Base-by-base conservation (phyloP, 2,113 vertebrate species). In the Chaetorhynchus papuensis region DNA sequence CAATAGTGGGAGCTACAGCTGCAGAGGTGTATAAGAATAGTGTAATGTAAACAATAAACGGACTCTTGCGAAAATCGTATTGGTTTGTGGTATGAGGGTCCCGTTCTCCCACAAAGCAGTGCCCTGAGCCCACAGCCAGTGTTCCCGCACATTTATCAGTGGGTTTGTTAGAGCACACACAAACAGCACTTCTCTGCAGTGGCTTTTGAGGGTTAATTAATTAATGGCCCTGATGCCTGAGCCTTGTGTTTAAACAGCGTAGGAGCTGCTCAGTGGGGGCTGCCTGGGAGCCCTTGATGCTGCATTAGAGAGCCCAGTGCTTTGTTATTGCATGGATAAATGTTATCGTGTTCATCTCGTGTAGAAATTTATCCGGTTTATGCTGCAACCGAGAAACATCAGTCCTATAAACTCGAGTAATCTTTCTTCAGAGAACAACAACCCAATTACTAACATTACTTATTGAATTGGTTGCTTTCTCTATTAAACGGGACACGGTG, bases 391-490 rank as follows among this genome's bases (percentile, higher is more conserved):
- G 2, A 91, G 80, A 39, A 88, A 63, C 93, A 91, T 94, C 21
- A n/a, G 42, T 94, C 83, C 91, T 93, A 50, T 44, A 94, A 93
- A 86, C 64, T 50, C 69, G 47, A 81, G 79, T 87, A 60, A 96
- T 96, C 92, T 94, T 93, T 90, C 96, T 94, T 94, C 81, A 96
- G 94, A 94, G 88, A 97, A 75, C 94, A 96, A 71, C 90, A 61
- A 27, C 83, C 96, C 96, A 95, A 87, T 97, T 96, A 96, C 94
- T 66, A 88, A n/a, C 92, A 74, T 94, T 95, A 94, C 94, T 95
- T 88, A 96, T 84, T 92, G 95, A 87, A 93, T 81, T 91, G 83
- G 87, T 87, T 79, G 93, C 94, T 85, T 87, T 94, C 87, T 97
- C 95, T 93, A 96, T 97, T 95, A 93, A 94, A 92, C 3, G 22